These are phyloP conservation scores for Hydrolagus colliei DNA, from an alignment of 2,797 vertebrate species.

Conservation along the genomic window DNA sequence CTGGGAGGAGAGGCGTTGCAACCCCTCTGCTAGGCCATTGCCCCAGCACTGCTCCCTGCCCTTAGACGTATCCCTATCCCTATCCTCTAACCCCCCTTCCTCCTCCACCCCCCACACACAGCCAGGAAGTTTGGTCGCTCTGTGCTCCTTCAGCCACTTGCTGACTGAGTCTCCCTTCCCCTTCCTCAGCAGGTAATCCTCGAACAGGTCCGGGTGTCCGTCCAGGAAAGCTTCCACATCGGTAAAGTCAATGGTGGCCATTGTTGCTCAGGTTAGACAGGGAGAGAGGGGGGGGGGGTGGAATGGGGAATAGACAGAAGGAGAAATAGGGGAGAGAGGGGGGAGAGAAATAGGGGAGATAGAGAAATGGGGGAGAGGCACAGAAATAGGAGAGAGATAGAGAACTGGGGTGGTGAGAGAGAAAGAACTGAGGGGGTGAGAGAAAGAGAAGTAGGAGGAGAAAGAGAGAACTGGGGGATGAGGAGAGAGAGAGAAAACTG, in stretches of 20 bases:
- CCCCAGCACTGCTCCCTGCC: conserved; percentile 48
- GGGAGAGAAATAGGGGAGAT: too few relatives aligned
- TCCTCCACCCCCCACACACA: not conserved
- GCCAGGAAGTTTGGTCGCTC: conserved; percentile 46
- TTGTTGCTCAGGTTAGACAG: conserved; percentile 34
- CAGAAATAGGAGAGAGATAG: too few relatives aligned
- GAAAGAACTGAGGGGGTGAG: too few relatives aligned
- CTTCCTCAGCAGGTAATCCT: conserved; percentile 62
- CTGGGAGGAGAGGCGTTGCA: conserved; percentile 63
- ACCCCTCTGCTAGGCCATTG: conserved; percentile 42
- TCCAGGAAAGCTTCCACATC: conserved; percentile 68
- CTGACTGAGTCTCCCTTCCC: conserved; percentile 58
- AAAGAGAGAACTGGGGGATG: not conserved
- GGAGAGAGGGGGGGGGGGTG: not conserved
- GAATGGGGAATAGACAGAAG: conserved; percentile 29
- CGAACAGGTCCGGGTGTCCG: conserved; percentile 64
- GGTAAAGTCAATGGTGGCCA: conserved; percentile 64
- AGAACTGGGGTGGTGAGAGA: too few relatives aligned
- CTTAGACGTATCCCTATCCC: conserved; percentile 42
- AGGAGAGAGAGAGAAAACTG: conserved; percentile 19
- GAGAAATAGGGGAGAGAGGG: too few relatives aligned
- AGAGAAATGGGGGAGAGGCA: too few relatives aligned
- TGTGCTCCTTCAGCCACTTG: conserved; percentile 59
- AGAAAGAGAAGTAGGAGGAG: too few relatives aligned
- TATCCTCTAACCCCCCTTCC: too few relatives aligned